Conservation (phyloP, 2,888 invertebrate genomes). For the Rhorus exstirpatorius region DNA sequence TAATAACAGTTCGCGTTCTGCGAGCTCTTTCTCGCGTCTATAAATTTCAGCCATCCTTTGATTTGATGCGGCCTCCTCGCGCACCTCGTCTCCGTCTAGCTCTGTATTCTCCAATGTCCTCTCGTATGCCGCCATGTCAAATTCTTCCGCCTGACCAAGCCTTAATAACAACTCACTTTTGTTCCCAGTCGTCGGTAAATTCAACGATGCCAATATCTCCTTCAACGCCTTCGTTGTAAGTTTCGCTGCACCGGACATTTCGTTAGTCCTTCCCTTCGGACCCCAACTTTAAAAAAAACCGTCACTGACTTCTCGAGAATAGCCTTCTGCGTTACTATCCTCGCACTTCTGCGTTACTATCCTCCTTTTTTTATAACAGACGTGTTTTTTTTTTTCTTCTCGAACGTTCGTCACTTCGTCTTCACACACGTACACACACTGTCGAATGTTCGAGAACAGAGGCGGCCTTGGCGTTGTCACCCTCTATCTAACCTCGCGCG, state of each 20-base stretch:
- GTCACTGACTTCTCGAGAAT: slow-evolving; percentile 14
- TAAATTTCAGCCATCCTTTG: neutral
- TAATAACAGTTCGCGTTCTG: neutral
- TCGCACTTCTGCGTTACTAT: no score
- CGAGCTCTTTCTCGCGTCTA: slow-evolving; percentile 3
- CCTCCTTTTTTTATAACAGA: slow-evolving; percentile 7
- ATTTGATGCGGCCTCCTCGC: neutral
- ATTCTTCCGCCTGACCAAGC: slow-evolving; percentile 8
- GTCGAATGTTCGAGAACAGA: slow-evolving; percentile 18
- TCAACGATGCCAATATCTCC: neutral
- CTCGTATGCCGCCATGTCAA: slow-evolving; percentile 5
- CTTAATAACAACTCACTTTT: slow-evolving; percentile 2
- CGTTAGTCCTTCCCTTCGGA: neutral
- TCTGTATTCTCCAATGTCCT: neutral
- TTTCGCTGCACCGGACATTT: slow-evolving; percentile 7
- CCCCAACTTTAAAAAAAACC: neutral
- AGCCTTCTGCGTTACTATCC: slow-evolving; percentile 38
- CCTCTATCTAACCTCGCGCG: slow-evolving; percentile 30
- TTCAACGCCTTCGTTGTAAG: slow-evolving; percentile 1
- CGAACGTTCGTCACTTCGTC: neutral
- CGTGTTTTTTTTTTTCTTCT: neutral
- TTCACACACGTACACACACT: no score
- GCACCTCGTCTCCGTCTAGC: neutral
- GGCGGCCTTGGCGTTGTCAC: slow-evolving; percentile 25
- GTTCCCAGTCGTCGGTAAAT: neutral